Percentiles rank a stretch among this genome's conserved stretches.
Conservation (phyloP, 2,113 vertebrate species). For the Phaetusa simplex region DNA sequence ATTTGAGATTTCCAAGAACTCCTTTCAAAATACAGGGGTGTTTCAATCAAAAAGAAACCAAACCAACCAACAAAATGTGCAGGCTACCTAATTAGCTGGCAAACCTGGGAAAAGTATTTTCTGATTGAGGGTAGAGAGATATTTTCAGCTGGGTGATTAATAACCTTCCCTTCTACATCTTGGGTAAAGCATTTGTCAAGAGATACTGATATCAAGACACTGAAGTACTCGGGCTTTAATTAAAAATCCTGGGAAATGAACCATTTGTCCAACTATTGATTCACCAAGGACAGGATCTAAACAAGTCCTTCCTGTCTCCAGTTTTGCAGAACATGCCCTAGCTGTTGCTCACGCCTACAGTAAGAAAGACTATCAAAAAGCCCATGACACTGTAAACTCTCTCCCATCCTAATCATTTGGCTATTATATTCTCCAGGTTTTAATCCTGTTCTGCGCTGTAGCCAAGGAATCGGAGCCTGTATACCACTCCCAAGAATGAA, state of each 20-base stretch:
- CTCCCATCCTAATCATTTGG: neutral
- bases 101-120: neutral
- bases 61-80: neutral
- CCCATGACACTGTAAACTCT: neutral
- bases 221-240: neutral
- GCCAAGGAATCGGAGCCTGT: neutral
- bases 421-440: neutral
- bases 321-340: neutral
- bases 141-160: neutral
- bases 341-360: neutral
- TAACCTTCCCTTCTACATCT: neutral
- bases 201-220: neutral
- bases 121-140: neutral
- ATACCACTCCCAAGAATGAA: neutral
- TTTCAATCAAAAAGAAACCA: neutral
- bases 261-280: neutral
- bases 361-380: neutral
- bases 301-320: conserved; percentile 27
- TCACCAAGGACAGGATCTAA: neutral
- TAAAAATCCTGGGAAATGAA: neutral
- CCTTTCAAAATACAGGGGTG: conserved; percentile 12
- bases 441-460: neutral
- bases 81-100: neutral
- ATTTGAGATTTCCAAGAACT: conserved; percentile 28
- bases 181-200: neutral